Evolutionary conservation across 2,888 invertebrate species (phyloP), one percentile per base, ranked within the genome.

Genomic region (Trichopria drosophilae): DNA sequence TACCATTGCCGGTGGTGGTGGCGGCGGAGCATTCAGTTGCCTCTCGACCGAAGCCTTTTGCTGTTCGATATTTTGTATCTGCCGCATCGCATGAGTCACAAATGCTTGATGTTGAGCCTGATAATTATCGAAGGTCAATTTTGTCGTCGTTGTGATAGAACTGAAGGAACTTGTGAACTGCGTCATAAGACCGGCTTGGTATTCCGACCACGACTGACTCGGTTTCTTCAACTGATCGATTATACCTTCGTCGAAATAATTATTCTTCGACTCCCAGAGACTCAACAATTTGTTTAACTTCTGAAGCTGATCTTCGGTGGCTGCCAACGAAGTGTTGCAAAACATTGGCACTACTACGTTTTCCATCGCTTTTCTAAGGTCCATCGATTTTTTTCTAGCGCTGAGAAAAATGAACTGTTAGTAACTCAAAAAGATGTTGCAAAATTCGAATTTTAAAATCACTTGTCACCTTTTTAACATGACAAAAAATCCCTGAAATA

Each of bases 261-360:
- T 88, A 57, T 88, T 86, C 80, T 98, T 96, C 60, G 93, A 92
- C 79, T 97, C 96, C 99, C 99, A 99, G 34, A 98, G 81, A 57
- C 90, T 90, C 55, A 96, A 81, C 63, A 97, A 79, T 82, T 98
- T 98, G 71, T 90, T 90, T 56, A 99, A 79, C 79, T 97, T 98
- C 64, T 83, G 83, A 68, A 90, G 86, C 78, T 95, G 92, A 46
- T 95, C 95, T 51, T 90, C 90, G 13, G 84, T 88, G 28, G 91
- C 89, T 62, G 85, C 86, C 82, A 80, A 78, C 77, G 82, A 80
- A 35, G 96, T 88, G 77, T 91, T 92, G 80, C 96, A 96, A 82
- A 96, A 99, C 88, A 98, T 93, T 66, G 97, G 95, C 69, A 97
- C 92, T 66, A 98, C 95, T 69, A 96, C 93, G 73, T 86, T 87